Evolutionary conservation across 2,113 vertebrate genomes (phyloP).

Genomic region (Toxotes jaculatrix): DNA sequence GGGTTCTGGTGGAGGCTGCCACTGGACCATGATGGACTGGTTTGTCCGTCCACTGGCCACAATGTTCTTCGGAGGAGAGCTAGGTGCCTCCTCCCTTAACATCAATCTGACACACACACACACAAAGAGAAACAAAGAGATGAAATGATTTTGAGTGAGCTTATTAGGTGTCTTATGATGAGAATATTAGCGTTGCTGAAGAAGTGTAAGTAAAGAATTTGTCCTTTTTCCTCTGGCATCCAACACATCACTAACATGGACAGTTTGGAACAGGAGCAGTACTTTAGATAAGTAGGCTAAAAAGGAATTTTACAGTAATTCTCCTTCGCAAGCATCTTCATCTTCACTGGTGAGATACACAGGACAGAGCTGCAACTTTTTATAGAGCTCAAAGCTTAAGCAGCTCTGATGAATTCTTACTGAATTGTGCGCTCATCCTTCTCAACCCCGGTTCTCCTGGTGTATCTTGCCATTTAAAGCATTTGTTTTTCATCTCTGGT

Average conservation of each 20-base stretch:
- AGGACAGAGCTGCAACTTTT: conserved; percentile 21
- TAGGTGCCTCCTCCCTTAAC: conserved; percentile 94
- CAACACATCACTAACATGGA: background rate
- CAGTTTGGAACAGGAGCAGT: background rate
- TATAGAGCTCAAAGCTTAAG: conserved; percentile 36
- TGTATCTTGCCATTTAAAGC: conserved; percentile 45
- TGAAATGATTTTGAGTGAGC: conserved; percentile 15
- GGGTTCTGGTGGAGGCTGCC: conserved; percentile 95
- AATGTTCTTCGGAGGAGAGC: conserved; percentile 95
- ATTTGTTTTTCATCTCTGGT: conserved; percentile 54
- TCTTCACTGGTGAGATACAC: conserved; percentile 14
- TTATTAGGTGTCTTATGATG: conserved; percentile 22
- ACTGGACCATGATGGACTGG: conserved; percentile 99
- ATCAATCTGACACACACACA: conserved; percentile 84
- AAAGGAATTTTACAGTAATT: background rate
- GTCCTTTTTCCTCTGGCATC: background rate
- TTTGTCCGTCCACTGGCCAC: conserved; percentile 97
- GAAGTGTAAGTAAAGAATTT: background rate
- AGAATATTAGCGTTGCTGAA: conserved; percentile 9
- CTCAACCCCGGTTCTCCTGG: conserved; percentile 27
- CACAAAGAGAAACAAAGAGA: background rate
- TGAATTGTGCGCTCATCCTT: conserved; percentile 48
- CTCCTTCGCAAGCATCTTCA: conserved; percentile 4
- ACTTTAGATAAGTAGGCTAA: background rate
- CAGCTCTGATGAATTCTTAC: conserved; percentile 55